Evolutionary conservation across 2,797 vertebrate species (phyloP).

Genomic region (Macroramphosus scolopax): DNA sequence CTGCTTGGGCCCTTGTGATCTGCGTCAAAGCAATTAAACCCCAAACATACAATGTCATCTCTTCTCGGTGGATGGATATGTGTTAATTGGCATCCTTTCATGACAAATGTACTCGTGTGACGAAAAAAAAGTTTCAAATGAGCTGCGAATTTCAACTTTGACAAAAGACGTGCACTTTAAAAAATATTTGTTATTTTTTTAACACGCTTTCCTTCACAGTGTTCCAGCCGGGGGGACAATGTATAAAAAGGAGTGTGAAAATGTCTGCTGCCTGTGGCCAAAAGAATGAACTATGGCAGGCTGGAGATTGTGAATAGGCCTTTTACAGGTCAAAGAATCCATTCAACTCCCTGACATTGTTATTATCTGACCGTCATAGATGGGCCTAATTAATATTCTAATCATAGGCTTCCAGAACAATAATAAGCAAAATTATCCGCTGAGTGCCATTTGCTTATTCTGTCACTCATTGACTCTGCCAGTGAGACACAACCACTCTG

Average conservation of each 20-base stretch:
- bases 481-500: constrained; percentile 49
- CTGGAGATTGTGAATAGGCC: constrained; percentile 91
- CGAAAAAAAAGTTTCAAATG: constrained; percentile 71
- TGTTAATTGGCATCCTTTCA: constrained; percentile 62
- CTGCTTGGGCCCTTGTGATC: constrained; percentile 65
- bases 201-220: constrained; percentile 79
- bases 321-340: constrained; percentile 98
- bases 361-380: constrained; percentile 94
- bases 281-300: constrained; percentile 89
- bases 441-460: constrained; percentile 68
- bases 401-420: constrained; percentile 86
- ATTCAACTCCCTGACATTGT: constrained; percentile 92
- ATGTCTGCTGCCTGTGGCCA: constrained; percentile 88
- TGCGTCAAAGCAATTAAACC: constrained; percentile 71
- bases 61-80: constrained; percentile 23
- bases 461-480: constrained; percentile 53
- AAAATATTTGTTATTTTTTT: constrained; percentile 73
- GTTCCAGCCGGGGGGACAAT: constrained; percentile 83
- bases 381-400: constrained; percentile 98
- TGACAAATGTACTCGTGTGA: constrained; percentile 21
- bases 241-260: constrained; percentile 89
- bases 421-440: constrained; percentile 89
- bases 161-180: constrained; percentile 22
- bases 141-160: constrained; percentile 54
- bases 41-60: constrained; percentile 53